Evolutionary conservation across 92 coral and sea anemone genomes (phyloP), one percentile per base, ranked within the genome.

Genomic region (Parazoanthus darwini): DNA sequence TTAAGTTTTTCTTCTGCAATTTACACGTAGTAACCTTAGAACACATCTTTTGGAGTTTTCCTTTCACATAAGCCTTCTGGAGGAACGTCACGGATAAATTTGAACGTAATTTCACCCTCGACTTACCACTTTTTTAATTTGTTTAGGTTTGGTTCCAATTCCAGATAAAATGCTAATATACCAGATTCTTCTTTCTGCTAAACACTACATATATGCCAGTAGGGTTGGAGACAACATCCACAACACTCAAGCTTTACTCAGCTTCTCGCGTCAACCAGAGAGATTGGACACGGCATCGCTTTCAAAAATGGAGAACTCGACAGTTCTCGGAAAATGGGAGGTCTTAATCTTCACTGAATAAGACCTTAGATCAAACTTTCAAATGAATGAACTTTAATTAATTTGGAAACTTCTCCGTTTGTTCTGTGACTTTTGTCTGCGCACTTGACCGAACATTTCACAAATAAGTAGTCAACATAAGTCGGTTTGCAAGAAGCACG

Each of bases 161-260:
- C 75, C 37, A 20, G 75, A 70, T 70, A 70, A 7, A 20, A 70
- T 70, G 10, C 38, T 5, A 13, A 25, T 70, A 70, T 13, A 70
- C 29, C 75, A 16, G 75, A 25, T 25, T 25, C 29, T 26, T 25
- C 75, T 70, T 70, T 13, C 6, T 70, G 75, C 29, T 25, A 70
- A 25, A 70, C 29, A 70, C 23, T 25, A 70, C 29, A 25, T 70
- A 70, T 70, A 70, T 25, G 35, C 29, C 23, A 72, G 77, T 20
- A 72, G 77, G 77, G 77, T 33, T 25, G 25, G 77, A 72, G 77
- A 6, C 75, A 70, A 72, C 77, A 72, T 72, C 77, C 77, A 20
- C 36, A 72, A n/a, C 77, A 72, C 38, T 72, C 33, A 29, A 72
- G 35, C 35, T 72, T 72, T 72, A 72, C 25, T n/a, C 77, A 29